These are phyloP conservation scores for Hucho hucho DNA, from an alignment of 2,113 vertebrate species.

Conservation along the genomic window DNA sequence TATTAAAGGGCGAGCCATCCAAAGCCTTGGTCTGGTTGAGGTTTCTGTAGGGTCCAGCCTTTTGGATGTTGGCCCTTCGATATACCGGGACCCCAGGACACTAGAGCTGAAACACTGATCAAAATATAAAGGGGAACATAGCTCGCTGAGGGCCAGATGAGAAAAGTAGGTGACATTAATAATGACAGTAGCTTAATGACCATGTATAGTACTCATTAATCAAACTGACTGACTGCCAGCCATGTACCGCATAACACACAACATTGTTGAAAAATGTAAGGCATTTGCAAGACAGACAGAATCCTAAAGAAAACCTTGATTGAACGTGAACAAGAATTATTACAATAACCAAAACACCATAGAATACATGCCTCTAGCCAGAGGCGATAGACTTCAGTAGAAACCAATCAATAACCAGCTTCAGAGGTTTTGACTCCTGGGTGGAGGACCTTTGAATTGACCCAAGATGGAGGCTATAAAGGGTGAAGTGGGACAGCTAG, in stretches of 20 bases:
- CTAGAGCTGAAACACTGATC: not conserved
- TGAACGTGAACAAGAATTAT: slow-evolving; percentile 31
- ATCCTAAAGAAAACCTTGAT: too few species aligned
- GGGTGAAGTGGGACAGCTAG: slow-evolving; percentile 10
- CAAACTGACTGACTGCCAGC: too few species aligned
- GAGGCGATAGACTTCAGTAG: slow-evolving; percentile 45
- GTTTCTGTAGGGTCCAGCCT: slow-evolving; percentile 15
- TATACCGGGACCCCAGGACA: slow-evolving; percentile 5
- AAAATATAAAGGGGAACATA: not conserved
- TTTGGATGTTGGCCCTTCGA: not conserved
- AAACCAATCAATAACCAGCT: slow-evolving; percentile 48
- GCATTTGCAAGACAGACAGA: too few species aligned
- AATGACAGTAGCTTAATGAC: not conserved
- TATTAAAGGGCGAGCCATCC: slow-evolving; percentile 33
- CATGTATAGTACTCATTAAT: not conserved
- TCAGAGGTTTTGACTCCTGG: slow-evolving; percentile 23
- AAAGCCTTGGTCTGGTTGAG: slow-evolving; percentile 18
- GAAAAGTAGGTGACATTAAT: not conserved
- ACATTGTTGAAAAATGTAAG: too few species aligned
- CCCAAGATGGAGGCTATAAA: slow-evolving; percentile 11
- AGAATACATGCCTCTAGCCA: slow-evolving; percentile 38
- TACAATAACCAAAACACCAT: slow-evolving; percentile 39
- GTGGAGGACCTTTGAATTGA: slow-evolving; percentile 12
- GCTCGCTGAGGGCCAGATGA: not conserved
- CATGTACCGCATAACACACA: too few species aligned